These are phyloP conservation scores for Dasypogon diadema DNA, from an alignment of 2,888 invertebrate genomes.

Conservation along the genomic window DNA sequence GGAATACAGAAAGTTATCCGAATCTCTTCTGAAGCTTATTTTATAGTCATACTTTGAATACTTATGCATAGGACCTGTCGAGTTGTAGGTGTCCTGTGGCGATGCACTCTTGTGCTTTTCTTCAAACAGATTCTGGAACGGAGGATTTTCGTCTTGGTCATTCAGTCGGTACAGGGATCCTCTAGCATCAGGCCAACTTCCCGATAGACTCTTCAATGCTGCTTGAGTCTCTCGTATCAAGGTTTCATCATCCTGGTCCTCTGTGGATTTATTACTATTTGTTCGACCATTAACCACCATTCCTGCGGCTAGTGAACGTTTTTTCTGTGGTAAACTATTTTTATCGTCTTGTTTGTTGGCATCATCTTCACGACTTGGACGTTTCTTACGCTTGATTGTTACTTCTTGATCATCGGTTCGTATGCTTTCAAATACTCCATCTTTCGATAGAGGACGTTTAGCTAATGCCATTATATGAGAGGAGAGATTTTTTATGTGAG, in stretches of 20 bases:
- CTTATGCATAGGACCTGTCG: slow-evolving; percentile 57
- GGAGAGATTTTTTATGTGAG: slow-evolving; percentile 28
- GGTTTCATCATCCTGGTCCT: slow-evolving; percentile 81
- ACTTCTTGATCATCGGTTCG: slow-evolving; percentile 65
- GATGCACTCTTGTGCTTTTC: slow-evolving; percentile 81
- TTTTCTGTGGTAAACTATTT: slow-evolving; percentile 64
- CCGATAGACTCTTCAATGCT: slow-evolving; percentile 87
- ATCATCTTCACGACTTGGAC: slow-evolving; percentile 67
- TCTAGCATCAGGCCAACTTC: slow-evolving; percentile 83
- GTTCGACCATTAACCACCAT: slow-evolving; percentile 56
- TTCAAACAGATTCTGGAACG: slow-evolving; percentile 87
- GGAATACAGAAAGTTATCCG: slow-evolving; percentile 71
- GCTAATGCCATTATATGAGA: slow-evolving; percentile 65
- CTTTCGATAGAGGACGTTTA: slow-evolving; percentile 68
- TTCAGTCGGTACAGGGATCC: slow-evolving; percentile 75
- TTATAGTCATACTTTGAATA: slow-evolving; percentile 63
- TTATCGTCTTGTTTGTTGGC: slow-evolving; percentile 60
- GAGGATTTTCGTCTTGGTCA: slow-evolving; percentile 82
- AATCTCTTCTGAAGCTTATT: slow-evolving; percentile 70
- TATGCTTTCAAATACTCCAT: slow-evolving; percentile 61
- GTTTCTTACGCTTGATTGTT: slow-evolving; percentile 66
- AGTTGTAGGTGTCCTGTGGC: slow-evolving; percentile 44
- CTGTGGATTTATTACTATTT: slow-evolving; percentile 59
- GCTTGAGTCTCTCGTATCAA: slow-evolving; percentile 90
- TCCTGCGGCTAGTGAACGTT: slow-evolving; percentile 60